Conservation (phyloP, 2,797 vertebrate genomes). For the Salmo trutta region DNA sequence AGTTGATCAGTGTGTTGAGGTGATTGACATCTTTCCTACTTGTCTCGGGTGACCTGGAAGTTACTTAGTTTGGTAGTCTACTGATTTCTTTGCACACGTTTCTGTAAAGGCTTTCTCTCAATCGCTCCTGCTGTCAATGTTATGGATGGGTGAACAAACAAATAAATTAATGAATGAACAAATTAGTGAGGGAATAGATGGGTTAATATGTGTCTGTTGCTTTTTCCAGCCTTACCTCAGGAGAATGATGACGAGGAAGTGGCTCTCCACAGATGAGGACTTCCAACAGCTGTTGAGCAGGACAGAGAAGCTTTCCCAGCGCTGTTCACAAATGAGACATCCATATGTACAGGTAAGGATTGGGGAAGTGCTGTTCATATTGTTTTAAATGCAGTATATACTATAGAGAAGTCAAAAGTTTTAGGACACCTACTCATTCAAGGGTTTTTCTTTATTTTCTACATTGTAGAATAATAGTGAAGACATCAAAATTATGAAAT, state of each 20-base stretch:
- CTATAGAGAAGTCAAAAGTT: too few species aligned
- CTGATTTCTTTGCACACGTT: not conserved
- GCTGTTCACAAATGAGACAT: slow-evolving; percentile 73
- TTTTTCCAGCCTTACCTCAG: slow-evolving; percentile 69
- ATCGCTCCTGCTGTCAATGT: not conserved
- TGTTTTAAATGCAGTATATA: not conserved
- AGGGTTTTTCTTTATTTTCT: too few species aligned
- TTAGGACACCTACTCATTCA: too few species aligned
- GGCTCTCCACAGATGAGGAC: slow-evolving; percentile 74
- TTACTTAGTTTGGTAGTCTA: not conserved
- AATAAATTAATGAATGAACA: not conserved
- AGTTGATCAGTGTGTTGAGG: not conserved
- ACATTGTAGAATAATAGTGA: too few species aligned
- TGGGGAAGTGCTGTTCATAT: not conserved
- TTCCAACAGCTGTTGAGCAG: slow-evolving; percentile 63
- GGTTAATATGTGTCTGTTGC: slow-evolving; percentile 48
- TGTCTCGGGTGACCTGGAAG: not conserved
- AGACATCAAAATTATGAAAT: too few species aligned
- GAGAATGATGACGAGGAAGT: slow-evolving; percentile 82
- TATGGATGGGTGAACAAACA: not conserved
- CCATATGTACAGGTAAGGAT: slow-evolving; percentile 72
- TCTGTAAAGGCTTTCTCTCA: not conserved
- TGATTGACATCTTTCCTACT: not conserved
- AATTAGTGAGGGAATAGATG: slow-evolving; percentile 3
- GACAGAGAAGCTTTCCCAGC: slow-evolving; percentile 59